phyloP scores from a whole-genome alignment of 2,113 vertebrate species.

The Zingel zingel region DNA sequence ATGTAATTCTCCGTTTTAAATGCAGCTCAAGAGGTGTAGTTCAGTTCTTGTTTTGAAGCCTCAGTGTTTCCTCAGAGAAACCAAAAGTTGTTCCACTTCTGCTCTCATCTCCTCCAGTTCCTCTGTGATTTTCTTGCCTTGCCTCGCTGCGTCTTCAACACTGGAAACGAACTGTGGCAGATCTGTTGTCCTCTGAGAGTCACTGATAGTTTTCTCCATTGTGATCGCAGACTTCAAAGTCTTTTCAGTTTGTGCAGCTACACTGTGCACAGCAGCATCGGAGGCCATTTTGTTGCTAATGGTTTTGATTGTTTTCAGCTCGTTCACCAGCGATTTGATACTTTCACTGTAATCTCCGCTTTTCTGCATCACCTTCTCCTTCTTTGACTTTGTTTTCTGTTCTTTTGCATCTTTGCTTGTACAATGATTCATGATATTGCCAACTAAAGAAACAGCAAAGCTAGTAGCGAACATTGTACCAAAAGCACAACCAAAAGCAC shows the following conservation, averaged over 20 bases:
- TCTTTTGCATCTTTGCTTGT: neutral
- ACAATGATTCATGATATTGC: rapidly evolving
- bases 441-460: rapidly evolving
- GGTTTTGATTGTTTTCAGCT: slow-evolving; percentile 4
- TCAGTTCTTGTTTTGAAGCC: neutral
- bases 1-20: no score
- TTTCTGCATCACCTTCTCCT: neutral
- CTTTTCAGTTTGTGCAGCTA: rapidly evolving
- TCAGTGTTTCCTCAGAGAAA: neutral
- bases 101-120: slow-evolving; percentile 8
- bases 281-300: neutral
- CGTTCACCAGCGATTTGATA: neutral
- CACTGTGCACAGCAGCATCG: rapidly evolving
- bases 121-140: neutral
- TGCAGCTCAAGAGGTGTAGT: no score
- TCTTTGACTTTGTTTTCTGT: neutral
- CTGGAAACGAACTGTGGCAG: neutral
- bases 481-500: slow-evolving; percentile 1
- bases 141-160: neutral
- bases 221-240: neutral
- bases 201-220: rapidly evolving
- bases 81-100: neutral
- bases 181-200: rapidly evolving
- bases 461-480: neutral
- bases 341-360: neutral